Conservation (phyloP, 2,888 invertebrate genomes). For the Brachylomia viminalis region DNA sequence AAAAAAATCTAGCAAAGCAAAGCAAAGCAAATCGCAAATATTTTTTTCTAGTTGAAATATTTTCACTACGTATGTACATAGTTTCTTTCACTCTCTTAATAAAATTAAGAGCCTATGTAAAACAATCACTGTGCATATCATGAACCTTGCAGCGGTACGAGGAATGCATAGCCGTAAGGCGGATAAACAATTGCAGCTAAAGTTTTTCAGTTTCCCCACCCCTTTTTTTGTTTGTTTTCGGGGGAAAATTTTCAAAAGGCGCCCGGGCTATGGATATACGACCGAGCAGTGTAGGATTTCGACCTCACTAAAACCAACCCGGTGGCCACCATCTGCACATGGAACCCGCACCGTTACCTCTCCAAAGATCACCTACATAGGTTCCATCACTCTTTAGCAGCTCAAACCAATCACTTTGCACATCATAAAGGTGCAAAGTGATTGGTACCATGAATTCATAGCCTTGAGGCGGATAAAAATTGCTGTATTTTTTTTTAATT, state of each 20-base stretch:
- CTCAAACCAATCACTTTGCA: slow-evolving; percentile 3
- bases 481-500: no score
- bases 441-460: slow-evolving; percentile 13
- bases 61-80: background rate
- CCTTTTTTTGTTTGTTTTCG: no score
- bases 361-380: background rate
- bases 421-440: background rate
- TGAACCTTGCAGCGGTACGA: slow-evolving; percentile 1
- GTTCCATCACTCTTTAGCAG: background rate
- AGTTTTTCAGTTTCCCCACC: background rate
- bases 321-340: no score
- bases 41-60: background rate
- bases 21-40: background rate
- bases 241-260: no score
- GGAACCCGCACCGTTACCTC: no score
- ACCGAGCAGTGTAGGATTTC: no score
- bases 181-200: background rate
- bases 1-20: no score
- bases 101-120: background rate
- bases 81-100: background rate
- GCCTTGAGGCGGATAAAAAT: background rate
- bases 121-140: slow-evolving; percentile 5
- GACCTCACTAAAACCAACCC: no score
- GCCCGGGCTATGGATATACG: no score
- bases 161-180: background rate